Evolutionary conservation across 2,113 vertebrate genomes (phyloP).

Genomic region (Fregata magnificens): DNA sequence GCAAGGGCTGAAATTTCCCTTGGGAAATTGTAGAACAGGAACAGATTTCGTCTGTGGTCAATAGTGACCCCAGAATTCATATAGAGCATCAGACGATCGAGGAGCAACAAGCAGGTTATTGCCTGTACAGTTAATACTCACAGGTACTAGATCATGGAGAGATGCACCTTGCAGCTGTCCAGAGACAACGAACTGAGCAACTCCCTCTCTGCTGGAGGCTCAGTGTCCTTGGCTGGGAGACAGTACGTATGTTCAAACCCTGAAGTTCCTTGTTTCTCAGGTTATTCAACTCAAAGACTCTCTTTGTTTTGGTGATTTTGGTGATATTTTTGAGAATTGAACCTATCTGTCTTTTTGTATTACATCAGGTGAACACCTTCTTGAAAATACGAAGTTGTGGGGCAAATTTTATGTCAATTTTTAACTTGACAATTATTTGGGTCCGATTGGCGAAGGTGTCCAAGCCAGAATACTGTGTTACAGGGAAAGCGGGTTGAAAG

Average conservation of each 20-base stretch:
- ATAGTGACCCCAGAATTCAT: neutral
- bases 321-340: neutral
- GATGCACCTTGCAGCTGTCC: neutral
- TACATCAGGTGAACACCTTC: neutral
- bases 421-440: neutral
- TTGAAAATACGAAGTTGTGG: neutral
- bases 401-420: neutral
- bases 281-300: neutral
- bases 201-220: neutral
- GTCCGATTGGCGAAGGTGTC: neutral
- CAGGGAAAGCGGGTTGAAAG: neutral
- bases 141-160: neutral
- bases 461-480: neutral
- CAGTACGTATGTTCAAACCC: accelerated
- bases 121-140: neutral
- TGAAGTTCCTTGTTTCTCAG: neutral
- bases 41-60: neutral
- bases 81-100: neutral
- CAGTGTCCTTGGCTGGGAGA: neutral
- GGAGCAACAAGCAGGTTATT: neutral
- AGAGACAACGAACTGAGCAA: neutral
- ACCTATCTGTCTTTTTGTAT: neutral
- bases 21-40: neutral
- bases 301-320: neutral
- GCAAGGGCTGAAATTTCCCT: neutral